Conservation (phyloP, 2,888 invertebrate species). For the Cylloceria caligata region DNA sequence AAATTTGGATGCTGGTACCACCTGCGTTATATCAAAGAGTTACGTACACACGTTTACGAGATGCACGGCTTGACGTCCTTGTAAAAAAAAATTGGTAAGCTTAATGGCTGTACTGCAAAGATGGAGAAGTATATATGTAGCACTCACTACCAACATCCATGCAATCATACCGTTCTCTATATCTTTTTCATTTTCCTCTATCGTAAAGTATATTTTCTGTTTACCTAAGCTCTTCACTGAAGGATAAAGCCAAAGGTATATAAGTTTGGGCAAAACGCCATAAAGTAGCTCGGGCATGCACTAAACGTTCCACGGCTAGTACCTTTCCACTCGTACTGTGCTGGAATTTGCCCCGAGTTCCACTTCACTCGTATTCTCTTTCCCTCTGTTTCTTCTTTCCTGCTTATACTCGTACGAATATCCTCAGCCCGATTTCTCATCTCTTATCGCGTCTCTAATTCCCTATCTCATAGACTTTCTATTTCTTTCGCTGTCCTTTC, state of each 20-base stretch:
- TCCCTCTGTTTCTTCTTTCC: not conserved
- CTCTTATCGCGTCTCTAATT: slow-evolving; percentile 24
- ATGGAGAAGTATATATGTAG: not conserved
- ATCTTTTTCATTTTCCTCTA: slow-evolving; percentile 23
- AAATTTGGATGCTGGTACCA: slow-evolving; percentile 16
- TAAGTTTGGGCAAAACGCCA: slow-evolving; percentile 74
- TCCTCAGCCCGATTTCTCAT: slow-evolving; percentile 8
- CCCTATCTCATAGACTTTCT: slow-evolving; percentile 15
- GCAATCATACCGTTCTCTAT: slow-evolving; percentile 14
- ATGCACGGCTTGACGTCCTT: not conserved
- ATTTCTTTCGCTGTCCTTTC: slow-evolving; percentile 12
- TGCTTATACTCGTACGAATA: slow-evolving; percentile 13
- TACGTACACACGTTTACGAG: not conserved
- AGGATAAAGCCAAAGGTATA: slow-evolving; percentile 60
- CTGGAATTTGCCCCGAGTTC: slow-evolving; percentile 50
- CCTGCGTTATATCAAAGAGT: slow-evolving; percentile 14
- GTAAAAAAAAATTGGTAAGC: slow-evolving; percentile 3
- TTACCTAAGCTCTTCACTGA: slow-evolving; percentile 74
- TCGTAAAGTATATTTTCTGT: slow-evolving; percentile 72
- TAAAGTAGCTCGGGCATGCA: slow-evolving; percentile 71
- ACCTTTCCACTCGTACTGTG: slow-evolving; percentile 49
- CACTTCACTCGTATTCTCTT: slow-evolving; percentile 38
- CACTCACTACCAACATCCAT: not conserved
- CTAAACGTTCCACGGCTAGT: slow-evolving; percentile 70
- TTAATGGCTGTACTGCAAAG: not conserved